Base-by-base conservation (phyloP, 2,797 vertebrate species). In the Phylloscopus collybita region DNA sequence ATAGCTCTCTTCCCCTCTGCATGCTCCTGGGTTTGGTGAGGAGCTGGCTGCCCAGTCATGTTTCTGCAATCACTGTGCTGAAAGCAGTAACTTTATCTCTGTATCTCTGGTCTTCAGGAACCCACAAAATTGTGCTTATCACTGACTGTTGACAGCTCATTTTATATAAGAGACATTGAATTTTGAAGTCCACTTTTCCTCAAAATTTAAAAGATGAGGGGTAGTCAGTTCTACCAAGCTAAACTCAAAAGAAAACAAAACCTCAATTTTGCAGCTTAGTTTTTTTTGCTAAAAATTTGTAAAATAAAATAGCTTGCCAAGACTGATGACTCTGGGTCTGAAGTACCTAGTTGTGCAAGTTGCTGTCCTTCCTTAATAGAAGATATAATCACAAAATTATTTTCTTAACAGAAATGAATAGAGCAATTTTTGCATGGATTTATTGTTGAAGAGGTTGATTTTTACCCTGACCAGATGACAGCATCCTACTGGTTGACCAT, bases 51-150 rank as follows among this genome's bases (percentile, higher is more conserved):
- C 93, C 95, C 93, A 95, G 89, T 95, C 94, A 92, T 96, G 94
- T 97, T 96, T 97, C 96, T 97, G 93, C 97, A 97, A 97, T 80
- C 97, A 95, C 21, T 19, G 92, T 86, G 97, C 96, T 97, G 97
- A 98, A 97, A 98, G 97, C 23, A 74, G 12, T 74, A 50, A 74
- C 74, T 97, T 80, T 54, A 94, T 67, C 74, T 93, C 92, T 90
- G 94, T 74, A 80, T 88, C 49, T 92, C 83, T 83, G 18, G 13
- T 38, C 57, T 57, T 78, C 5, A 13, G 67, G 83, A 97, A 96
- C 71, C 81, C 95, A 76, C 47, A 83, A 94, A 89, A 80, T 97
- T 51, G 29, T 81, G 70, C 86, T 97, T 97, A 97, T 97, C 96
- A 95, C 73, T 75, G 61, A 80, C 51, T 84, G 86, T 27, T 92